phyloP scores from a whole-genome alignment of 1,140 invertebrate genomes.

The Drosophila takahashii region DNA sequence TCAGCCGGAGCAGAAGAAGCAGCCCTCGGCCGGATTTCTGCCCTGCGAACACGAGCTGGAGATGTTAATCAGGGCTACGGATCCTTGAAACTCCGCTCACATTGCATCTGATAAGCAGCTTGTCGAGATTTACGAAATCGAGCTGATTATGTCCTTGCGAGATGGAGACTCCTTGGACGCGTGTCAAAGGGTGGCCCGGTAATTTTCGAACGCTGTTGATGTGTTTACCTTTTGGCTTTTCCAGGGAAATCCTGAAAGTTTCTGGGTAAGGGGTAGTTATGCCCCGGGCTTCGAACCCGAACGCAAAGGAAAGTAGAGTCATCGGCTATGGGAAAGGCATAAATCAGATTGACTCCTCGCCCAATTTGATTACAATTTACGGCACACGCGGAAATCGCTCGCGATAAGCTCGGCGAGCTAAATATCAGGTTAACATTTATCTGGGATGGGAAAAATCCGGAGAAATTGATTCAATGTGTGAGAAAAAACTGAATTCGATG shows the following conservation, averaged over 20 bases:
- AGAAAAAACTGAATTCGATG: conserved; percentile 38
- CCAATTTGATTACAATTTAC: conserved; percentile 81
- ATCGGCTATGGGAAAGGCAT: conserved; percentile 64
- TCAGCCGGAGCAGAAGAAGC: conserved; percentile 30
- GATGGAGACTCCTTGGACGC: conserved; percentile 30
- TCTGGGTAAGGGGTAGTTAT: conserved; percentile 23
- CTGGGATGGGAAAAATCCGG: neutral
- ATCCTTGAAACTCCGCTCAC: conserved; percentile 72
- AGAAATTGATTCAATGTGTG: conserved; percentile 63
- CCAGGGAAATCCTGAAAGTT: conserved; percentile 5
- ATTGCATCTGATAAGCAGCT: conserved; percentile 83
- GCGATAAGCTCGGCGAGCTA: conserved; percentile 49
- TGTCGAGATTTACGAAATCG: conserved; percentile 83
- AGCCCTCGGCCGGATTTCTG: conserved; percentile 51
- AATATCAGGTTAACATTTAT: conserved; percentile 74
- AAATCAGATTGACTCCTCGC: conserved; percentile 69
- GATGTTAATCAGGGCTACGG: conserved; percentile 72
- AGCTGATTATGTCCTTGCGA: conserved; percentile 75
- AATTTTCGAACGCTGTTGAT: conserved; percentile 13
- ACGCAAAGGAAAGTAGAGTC: conserved; percentile 8
- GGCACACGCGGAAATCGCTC: conserved; percentile 44
- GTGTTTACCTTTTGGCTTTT: conserved; percentile 79
- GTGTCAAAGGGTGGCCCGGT: conserved; percentile 67
- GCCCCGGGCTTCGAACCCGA: conserved; percentile 1
- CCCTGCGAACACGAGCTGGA: conserved; percentile 35